These are phyloP conservation scores for Hylaeus volcanicus DNA, from an alignment of 1,140 invertebrate species.

Conservation along the genomic window DNA sequence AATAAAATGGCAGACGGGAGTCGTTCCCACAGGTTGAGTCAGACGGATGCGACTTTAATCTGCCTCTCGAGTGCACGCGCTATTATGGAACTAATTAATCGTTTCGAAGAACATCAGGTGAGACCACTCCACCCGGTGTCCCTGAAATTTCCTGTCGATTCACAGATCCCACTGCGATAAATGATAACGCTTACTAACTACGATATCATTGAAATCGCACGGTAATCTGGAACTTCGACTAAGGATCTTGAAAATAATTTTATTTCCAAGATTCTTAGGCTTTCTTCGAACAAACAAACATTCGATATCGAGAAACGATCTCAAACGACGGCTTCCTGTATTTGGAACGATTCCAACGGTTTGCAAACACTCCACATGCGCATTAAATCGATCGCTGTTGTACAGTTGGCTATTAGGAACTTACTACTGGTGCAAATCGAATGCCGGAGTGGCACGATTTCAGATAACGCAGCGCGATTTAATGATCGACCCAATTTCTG, in stretches of 20 bases:
- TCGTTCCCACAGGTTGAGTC: conserved; percentile 38
- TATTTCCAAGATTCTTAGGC: no score
- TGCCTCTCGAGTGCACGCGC: conserved; percentile 9
- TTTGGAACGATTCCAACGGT: no score
- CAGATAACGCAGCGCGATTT: conserved; percentile 32
- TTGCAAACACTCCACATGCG: not conserved
- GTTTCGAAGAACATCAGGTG: not conserved
- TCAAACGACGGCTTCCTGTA: no score
- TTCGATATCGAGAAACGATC: no score
- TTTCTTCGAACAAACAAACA: no score
- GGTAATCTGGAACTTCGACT: no score
- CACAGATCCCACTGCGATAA: no score
- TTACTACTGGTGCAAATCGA: conserved; percentile 2
- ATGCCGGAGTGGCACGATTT: conserved; percentile 1
- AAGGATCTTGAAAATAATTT: no score
- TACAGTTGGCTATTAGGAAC: conserved; percentile 22
- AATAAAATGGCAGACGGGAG: conserved; percentile 13
- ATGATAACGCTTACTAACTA: no score
- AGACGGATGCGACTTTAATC: conserved; percentile 21
- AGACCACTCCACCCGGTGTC: not conserved
- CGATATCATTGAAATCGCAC: no score
- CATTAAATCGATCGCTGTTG: not conserved
- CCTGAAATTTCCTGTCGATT: not conserved
- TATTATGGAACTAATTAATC: conserved; percentile 15
- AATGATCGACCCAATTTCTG: conserved; percentile 45